Percentiles rank a stretch among this genome's conserved stretches.
Evolutionary conservation across 1,140 invertebrate genomes (phyloP).

Genomic region (Zaprionus nigranus): DNA sequence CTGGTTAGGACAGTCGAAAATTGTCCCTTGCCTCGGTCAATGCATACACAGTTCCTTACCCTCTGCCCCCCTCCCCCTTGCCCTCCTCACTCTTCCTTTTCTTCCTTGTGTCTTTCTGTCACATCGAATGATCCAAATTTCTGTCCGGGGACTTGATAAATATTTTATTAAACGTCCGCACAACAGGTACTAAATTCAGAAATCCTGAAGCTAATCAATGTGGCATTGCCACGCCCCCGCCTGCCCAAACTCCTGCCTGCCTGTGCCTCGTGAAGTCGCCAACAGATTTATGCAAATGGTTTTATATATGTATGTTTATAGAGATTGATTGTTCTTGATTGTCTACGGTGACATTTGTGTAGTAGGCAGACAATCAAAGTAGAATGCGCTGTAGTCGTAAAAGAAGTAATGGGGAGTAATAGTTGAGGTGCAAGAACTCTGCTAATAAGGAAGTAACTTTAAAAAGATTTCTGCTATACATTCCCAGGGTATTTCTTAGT

Average conservation of each 20-base stretch:
- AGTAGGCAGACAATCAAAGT: constrained; percentile 53
- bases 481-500: neutral
- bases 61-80: neutral
- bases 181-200: constrained; percentile 59
- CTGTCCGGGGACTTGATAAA: constrained; percentile 26
- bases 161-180: constrained; percentile 69
- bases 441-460: neutral
- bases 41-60: neutral
- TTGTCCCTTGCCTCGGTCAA: constrained; percentile 46
- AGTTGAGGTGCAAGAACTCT: neutral
- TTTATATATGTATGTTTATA: constrained; percentile 47
- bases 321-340: constrained; percentile 72
- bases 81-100: neutral
- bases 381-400: neutral
- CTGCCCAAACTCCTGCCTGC: neutral
- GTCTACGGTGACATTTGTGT: constrained; percentile 29
- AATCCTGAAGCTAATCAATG: constrained; percentile 38
- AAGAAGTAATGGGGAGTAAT: neutral
- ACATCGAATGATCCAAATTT: constrained; percentile 28
- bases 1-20: constrained; percentile 64
- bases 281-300: constrained; percentile 72
- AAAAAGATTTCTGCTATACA: neutral
- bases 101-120: constrained; percentile 5
- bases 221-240: neutral
- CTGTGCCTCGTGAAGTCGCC: neutral